A percentile compares a stretch with the other conserved stretches of the same genome.
phyloP scores from a whole-genome alignment of 2,888 invertebrate genomes.

The Caenorhabditis japonica region DNA sequence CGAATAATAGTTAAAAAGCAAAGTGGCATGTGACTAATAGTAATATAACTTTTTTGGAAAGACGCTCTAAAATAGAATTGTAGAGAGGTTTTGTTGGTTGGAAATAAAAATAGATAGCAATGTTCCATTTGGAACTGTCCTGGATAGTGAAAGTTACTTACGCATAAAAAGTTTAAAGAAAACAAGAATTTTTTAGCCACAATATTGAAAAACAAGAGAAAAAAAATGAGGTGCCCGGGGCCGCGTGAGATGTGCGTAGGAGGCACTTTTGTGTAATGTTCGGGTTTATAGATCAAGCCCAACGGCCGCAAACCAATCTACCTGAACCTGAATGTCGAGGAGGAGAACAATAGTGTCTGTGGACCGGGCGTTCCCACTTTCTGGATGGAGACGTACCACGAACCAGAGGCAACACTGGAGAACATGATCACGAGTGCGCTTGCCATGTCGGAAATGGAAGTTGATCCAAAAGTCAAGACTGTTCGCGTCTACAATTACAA shows the following conservation, averaged over 20 bases:
- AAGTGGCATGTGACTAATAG: too few species aligned
- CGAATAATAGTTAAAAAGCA: too few species aligned
- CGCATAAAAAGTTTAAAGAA: too few species aligned
- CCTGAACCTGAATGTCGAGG: constrained; percentile 48
- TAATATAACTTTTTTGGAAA: too few species aligned
- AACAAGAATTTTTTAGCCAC: constrained; percentile 33
- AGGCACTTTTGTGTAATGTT: constrained; percentile 32
- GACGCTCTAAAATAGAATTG: too few species aligned
- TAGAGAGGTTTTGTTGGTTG: too few species aligned
- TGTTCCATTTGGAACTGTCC: neutral
- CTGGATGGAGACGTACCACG: constrained; percentile 62
- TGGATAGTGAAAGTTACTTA: neutral
- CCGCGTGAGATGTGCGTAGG: constrained; percentile 27
- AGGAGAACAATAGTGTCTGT: constrained; percentile 56
- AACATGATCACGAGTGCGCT: constrained; percentile 43
- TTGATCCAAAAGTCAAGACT: constrained; percentile 19
- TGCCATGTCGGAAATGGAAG: constrained; percentile 36
- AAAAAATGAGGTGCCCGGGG: constrained; percentile 12
- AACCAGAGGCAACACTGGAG: constrained; percentile 31
- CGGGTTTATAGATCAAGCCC: constrained; percentile 34
- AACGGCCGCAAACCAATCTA: constrained; percentile 26
- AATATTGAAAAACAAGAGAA: constrained; percentile 25
- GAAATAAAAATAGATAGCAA: too few species aligned
- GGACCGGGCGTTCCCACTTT: constrained; percentile 53
- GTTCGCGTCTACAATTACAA: constrained; percentile 49